phyloP scores from a whole-genome alignment of 1,140 invertebrate species.

The Contarinia nasturtii region DNA sequence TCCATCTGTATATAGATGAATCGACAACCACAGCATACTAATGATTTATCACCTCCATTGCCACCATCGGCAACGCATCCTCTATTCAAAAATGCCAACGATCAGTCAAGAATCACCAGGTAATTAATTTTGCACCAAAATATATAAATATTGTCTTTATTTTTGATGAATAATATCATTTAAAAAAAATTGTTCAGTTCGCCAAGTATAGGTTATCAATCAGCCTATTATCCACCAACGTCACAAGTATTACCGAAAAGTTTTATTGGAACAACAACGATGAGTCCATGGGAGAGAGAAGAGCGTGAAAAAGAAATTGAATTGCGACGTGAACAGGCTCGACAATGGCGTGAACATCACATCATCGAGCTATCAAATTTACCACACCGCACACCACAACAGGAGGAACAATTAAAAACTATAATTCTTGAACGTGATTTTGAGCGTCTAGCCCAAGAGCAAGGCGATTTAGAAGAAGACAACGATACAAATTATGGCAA shows the following conservation, averaged over 20 bases:
- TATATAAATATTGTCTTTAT: too few relatives aligned
- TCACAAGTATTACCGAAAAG: neutral
- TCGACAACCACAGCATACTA: constrained; percentile 8
- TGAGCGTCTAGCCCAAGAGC: constrained; percentile 64
- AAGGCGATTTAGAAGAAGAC: constrained; percentile 55
- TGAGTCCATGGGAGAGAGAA: constrained; percentile 76
- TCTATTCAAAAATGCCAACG: constrained; percentile 36
- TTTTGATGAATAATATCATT: neutral
- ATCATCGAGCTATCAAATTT: constrained; percentile 53
- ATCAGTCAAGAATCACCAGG: constrained; percentile 18
- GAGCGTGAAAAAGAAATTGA: constrained; percentile 56
- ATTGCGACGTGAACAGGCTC: constrained; percentile 19
- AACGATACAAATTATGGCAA: constrained; percentile 35
- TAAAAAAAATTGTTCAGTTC: neutral
- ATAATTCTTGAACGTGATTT: constrained; percentile 74
- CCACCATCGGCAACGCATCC: constrained; percentile 57
- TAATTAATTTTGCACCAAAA: constrained; percentile 2
- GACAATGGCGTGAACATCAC: constrained; percentile 60
- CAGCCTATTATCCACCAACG: neutral
- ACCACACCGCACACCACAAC: constrained; percentile 46
- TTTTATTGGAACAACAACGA: constrained; percentile 19
- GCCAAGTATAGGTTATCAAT: neutral
- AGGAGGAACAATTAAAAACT: constrained; percentile 71
- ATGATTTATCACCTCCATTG: constrained; percentile 43
- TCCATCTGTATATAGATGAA: constrained; percentile 15